phyloP scores from a whole-genome alignment of 2,113 vertebrate species.

The Mirza zaza region DNA sequence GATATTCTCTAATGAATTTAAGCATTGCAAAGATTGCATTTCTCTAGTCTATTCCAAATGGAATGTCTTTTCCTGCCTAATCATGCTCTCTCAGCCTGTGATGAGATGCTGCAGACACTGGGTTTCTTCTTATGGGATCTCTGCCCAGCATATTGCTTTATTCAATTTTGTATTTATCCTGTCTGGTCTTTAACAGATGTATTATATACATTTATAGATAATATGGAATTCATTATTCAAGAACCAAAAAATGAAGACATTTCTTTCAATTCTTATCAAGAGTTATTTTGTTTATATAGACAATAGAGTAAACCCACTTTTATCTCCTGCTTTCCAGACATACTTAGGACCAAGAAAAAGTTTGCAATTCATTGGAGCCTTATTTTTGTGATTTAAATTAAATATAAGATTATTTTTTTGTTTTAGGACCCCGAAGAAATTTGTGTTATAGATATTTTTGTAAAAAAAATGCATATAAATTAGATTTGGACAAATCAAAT shows the following conservation, averaged over 20 bases:
- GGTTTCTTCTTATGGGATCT: neutral
- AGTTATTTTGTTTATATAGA: neutral
- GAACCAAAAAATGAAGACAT: neutral
- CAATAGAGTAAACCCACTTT: neutral
- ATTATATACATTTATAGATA: neutral
- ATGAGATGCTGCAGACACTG: neutral
- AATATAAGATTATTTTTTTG: slow-evolving; percentile 2
- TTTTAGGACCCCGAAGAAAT: neutral
- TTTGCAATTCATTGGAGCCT: slow-evolving; percentile 16
- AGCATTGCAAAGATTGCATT: slow-evolving; percentile 19
- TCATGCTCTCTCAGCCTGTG: neutral
- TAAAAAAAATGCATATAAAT: slow-evolving; percentile 12
- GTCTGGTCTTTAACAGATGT: neutral
- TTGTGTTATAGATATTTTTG: neutral
- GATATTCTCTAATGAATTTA: neutral
- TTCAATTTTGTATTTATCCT: neutral
- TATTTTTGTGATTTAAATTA: slow-evolving; percentile 29
- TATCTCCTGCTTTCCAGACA: neutral
- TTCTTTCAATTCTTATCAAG: neutral
- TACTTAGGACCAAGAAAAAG: slow-evolving; percentile 5
- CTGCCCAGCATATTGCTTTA: neutral
- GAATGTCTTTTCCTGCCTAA: neutral
- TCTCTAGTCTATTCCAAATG: neutral
- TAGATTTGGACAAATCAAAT: slow-evolving; percentile 19
- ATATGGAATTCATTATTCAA: neutral